Conservation (phyloP, 2,888 invertebrate species). For the Harpagoxenus sublaevis region DNA sequence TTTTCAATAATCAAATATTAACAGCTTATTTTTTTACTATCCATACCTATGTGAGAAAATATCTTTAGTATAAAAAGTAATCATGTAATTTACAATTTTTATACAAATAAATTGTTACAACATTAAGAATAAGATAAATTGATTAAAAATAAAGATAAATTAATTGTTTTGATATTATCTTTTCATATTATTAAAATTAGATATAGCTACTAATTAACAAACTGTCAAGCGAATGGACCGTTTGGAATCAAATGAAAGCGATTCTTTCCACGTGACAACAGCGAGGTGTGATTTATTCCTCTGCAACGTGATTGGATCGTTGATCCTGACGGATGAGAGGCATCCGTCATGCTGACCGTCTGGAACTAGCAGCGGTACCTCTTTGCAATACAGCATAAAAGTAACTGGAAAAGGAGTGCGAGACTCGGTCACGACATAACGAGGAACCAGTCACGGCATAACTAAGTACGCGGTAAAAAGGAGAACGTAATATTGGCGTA, state of each 20-base stretch:
- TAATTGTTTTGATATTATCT: background rate
- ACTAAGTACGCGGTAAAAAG: background rate
- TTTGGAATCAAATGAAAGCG: background rate
- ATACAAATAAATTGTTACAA: background rate
- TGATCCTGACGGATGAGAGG: constrained; percentile 75
- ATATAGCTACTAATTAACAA: background rate
- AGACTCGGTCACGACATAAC: constrained; percentile 26
- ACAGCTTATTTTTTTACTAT: background rate
- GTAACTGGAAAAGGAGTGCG: constrained; percentile 19
- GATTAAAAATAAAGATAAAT: background rate
- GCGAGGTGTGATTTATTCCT: constrained; percentile 68
- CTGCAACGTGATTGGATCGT: constrained; percentile 71
- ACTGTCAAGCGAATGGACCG: background rate
- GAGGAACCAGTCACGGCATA: constrained; percentile 15
- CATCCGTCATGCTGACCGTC: constrained; percentile 60
- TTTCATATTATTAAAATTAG: background rate
- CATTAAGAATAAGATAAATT: background rate
- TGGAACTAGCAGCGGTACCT: constrained; percentile 45
- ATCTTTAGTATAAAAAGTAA: background rate
- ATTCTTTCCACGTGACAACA: constrained; percentile 37
- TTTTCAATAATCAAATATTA: background rate
- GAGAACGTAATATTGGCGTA: background rate
- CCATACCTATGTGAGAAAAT: background rate
- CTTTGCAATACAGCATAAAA: constrained; percentile 45
- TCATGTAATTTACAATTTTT: background rate